phyloP scores from a whole-genome alignment of 2,797 vertebrate genomes.

The Sphenopsis melanotis region DNA sequence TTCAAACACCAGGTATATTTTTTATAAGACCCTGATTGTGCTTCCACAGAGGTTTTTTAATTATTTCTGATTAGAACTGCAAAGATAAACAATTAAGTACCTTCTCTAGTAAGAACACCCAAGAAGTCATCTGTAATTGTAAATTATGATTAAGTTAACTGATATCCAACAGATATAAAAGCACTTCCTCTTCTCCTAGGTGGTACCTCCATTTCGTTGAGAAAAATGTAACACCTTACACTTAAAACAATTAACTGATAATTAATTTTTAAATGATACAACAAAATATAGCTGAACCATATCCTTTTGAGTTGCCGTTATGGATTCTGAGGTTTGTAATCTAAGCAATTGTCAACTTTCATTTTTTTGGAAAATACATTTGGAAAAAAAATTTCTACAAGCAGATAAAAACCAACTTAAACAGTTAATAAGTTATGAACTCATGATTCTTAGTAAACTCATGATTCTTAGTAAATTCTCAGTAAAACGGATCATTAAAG shows the following conservation, averaged over 20 bases:
- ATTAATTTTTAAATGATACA: neutral
- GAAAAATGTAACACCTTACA: neutral
- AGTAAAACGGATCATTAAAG: neutral
- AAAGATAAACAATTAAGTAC: neutral
- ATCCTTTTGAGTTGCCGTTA: neutral
- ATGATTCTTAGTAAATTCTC: neutral
- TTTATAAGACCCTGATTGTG: neutral
- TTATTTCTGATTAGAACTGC: neutral
- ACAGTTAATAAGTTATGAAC: neutral
- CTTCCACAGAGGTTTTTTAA: neutral
- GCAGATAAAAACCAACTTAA: neutral
- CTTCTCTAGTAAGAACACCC: neutral
- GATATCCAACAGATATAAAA: neutral
- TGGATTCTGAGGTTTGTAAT: neutral
- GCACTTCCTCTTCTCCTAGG: neutral
- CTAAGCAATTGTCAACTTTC: neutral
- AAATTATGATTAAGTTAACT: neutral
- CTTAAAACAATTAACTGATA: neutral
- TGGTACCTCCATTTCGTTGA: neutral
- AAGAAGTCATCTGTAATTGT: neutral
- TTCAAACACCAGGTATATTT: neutral
- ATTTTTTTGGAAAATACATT: neutral
- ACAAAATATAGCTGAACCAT: neutral
- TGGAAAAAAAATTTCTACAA: neutral
- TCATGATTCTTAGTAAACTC: neutral